Evolutionary conservation across 37 sponge, comb jelly and placozoan species (phyloP).

Genomic region (Ephydatia muelleri): DNA sequence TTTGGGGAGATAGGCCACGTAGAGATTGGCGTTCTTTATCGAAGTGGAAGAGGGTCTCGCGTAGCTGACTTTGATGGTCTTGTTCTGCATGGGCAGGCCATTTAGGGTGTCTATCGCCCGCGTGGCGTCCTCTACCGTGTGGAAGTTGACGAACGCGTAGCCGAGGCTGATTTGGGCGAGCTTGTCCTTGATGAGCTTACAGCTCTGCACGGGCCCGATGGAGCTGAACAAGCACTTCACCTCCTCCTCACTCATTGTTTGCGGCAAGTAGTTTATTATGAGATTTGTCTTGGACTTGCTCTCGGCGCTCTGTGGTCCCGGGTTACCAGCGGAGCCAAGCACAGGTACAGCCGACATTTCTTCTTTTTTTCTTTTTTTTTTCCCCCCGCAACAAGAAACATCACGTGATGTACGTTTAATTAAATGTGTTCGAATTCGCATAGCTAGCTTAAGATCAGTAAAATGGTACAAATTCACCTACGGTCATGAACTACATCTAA

Average conservation of each 20-base stretch:
- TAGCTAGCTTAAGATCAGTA: no score
- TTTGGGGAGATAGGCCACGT: conserved; percentile 82
- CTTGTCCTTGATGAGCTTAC: conserved; percentile 88
- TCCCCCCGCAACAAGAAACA: background rate
- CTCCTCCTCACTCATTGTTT: conserved; percentile 73
- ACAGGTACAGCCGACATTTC: conserved; percentile 80
- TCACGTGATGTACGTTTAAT: no score
- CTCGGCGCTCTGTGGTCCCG: conserved; percentile 62
- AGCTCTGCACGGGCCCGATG: conserved; percentile 72
- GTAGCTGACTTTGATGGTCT: conserved; percentile 91
- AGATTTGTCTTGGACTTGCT: conserved; percentile 81
- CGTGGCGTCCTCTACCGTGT: conserved; percentile 51
- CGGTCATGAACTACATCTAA: no score
- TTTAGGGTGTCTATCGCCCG: conserved; percentile 75
- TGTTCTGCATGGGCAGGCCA: conserved; percentile 69
- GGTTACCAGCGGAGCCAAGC: conserved; percentile 65
- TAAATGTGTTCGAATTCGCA: no score
- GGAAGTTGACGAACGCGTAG: conserved; percentile 89
- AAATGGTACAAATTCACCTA: no score
- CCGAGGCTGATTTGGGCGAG: conserved; percentile 71
- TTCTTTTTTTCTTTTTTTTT: background rate
- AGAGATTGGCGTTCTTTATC: conserved; percentile 94
- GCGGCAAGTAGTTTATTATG: conserved; percentile 95
- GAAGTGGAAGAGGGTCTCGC: conserved; percentile 81
- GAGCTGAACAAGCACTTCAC: conserved; percentile 65